phyloP scores from a whole-genome alignment of 2,113 vertebrate genomes.

The Fulica atra region DNA sequence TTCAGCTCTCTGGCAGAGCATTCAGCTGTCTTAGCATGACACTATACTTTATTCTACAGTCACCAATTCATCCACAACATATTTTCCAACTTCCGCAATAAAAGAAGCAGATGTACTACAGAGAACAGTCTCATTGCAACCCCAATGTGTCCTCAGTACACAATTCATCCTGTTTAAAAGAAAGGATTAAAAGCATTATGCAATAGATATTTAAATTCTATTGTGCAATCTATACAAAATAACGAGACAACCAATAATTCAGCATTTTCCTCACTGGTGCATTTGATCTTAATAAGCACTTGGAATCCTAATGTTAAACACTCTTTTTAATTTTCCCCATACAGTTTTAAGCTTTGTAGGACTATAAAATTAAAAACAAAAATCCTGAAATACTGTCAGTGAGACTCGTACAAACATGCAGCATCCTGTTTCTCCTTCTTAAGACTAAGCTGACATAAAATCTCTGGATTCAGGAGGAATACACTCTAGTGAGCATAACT shows the following conservation, averaged over 20 bases:
- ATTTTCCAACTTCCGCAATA: constrained; percentile 17
- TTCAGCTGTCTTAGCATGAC: background rate
- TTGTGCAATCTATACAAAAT: background rate
- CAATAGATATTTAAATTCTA: background rate
- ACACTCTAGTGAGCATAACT: background rate
- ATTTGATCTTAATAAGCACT: background rate
- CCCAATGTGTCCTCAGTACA: background rate
- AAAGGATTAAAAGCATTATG: background rate
- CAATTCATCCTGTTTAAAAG: background rate
- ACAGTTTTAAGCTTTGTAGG: background rate
- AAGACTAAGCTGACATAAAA: background rate
- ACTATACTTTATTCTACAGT: background rate
- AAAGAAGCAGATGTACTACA: background rate
- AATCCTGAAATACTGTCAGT: background rate
- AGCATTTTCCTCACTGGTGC: background rate
- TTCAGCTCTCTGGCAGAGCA: background rate
- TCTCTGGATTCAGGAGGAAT: background rate
- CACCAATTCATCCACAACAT: background rate
- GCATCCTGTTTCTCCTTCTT: background rate
- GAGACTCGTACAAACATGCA: background rate
- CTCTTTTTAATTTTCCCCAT: rapidly evolving
- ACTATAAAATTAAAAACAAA: background rate
- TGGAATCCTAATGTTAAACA: background rate
- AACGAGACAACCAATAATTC: background rate
- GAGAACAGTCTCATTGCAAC: background rate